Conservation (phyloP, 2,113 vertebrate species). For the Sinocyclocheilus grahami region DNA sequence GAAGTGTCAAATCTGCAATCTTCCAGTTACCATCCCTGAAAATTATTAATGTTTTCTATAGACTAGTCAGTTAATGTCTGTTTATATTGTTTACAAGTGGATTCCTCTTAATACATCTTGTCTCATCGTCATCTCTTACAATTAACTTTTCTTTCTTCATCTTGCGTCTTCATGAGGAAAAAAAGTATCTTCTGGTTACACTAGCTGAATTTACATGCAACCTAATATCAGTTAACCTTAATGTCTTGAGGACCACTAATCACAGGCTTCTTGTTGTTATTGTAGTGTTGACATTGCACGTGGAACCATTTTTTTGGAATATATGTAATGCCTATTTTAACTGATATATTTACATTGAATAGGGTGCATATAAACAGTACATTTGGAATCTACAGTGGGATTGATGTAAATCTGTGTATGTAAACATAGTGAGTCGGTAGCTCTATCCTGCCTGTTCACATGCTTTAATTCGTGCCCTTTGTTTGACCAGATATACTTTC, state of each 20-base stretch:
- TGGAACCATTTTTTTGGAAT: not conserved
- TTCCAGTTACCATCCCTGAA: too few species aligned
- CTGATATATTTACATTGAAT: not conserved
- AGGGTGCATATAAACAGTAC: slow-evolving; percentile 4
- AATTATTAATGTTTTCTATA: too few species aligned
- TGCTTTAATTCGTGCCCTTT: not conserved
- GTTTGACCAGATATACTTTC: slow-evolving; percentile 24
- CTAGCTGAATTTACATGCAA: not conserved
- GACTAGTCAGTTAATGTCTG: too few species aligned
- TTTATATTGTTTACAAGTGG: too few species aligned
- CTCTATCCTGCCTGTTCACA: not conserved
- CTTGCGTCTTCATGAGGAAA: not conserved
- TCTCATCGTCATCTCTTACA: not conserved
- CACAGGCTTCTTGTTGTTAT: not conserved
- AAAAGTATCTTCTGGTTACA: not conserved
- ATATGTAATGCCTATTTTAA: not conserved
- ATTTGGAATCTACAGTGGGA: not conserved
- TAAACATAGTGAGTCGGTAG: not conserved
- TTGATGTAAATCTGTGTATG: not conserved
- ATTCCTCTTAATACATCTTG: not conserved
- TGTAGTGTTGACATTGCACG: not conserved
- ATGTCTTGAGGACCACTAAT: not conserved
- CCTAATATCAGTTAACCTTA: not conserved
- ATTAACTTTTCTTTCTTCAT: not conserved
- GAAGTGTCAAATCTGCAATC: too few species aligned